Evolutionary conservation across 2,888 invertebrate genomes (phyloP), one percentile per base, ranked within the genome.

Genomic region (Lycaena phlaeas): DNA sequence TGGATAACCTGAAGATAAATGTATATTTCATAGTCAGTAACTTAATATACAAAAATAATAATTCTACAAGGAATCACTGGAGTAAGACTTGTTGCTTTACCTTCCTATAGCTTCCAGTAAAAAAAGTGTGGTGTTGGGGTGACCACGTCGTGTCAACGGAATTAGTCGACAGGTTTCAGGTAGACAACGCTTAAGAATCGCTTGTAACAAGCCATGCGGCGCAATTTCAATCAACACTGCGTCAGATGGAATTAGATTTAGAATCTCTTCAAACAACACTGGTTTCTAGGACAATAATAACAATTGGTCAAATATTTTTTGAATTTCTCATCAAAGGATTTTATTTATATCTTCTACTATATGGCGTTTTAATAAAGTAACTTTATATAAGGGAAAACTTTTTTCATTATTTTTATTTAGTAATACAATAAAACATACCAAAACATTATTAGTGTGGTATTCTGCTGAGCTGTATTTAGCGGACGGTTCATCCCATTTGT

Each of bases 141-240:
- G 87, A 4, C 87, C 87, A 34, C 91, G 86, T 52, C 90, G 88
- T 48, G 93, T 93, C 14, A 95, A 73, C 0, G 92, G 86, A 29
- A 94, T 82, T 58, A 91, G 90, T 3, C 78, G 84, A 45, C 90
- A 88, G 3, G 37, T 27, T n/a, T 85, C 57, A 14, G 77, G 70
- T 14, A 95, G 68, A 0, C 92, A 90, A 37, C 93, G 84, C 55
- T 90, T 90, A 7, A 94, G 75, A 53, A 96, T 92, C 1, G 94
- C 91, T 65, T 94, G 94, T 37, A 95, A 82, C 12, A 95, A 82
- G 25, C 93, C 91, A 59, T 95, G 95, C 0, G 96, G 95, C 0
- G 95, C 94, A 43, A 96, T 88, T 68, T 95, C 95, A 42, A 96
- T 88, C 4, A 90, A 84, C 27, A 95, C 85, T 0, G 94, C 93